Percentiles rank a stretch among this genome's conserved stretches.
Evolutionary conservation across 1,140 invertebrate genomes (phyloP).

Genomic region (Alviniconcha marisindica): DNA sequence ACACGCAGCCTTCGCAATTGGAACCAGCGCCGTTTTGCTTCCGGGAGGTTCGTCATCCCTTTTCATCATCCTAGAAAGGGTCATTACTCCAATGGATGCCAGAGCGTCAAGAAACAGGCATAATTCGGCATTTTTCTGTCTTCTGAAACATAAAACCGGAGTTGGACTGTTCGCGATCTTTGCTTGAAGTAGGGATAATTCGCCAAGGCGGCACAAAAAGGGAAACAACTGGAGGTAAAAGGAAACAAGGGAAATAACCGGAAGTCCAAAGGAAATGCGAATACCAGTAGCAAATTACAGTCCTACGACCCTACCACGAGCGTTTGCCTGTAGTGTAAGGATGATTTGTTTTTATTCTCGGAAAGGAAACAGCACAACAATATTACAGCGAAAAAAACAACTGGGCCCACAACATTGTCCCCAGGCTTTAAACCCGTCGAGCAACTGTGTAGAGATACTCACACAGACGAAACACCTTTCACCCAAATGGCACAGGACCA

Average conservation of each 20-base stretch:
- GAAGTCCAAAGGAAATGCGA: too few relatives aligned
- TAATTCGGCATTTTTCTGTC: background rate
- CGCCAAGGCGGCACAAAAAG: background rate
- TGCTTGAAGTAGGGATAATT: background rate
- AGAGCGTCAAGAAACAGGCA: background rate
- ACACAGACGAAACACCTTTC: too few relatives aligned
- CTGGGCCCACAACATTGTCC: too few relatives aligned
- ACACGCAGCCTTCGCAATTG: background rate
- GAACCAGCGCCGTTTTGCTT: background rate
- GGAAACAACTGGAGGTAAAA: background rate
- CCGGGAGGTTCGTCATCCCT: background rate
- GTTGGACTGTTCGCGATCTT: background rate
- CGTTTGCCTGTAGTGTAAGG: too few relatives aligned
- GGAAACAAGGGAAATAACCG: slow-evolving; percentile 12
- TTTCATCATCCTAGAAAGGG: background rate
- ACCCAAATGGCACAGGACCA: too few relatives aligned
- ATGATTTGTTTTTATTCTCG: too few relatives aligned
- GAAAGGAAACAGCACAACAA: too few relatives aligned
- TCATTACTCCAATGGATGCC: background rate
- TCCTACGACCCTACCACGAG: too few relatives aligned
- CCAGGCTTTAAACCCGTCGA: too few relatives aligned
- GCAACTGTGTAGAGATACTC: too few relatives aligned
- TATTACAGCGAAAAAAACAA: too few relatives aligned
- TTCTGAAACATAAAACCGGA: slow-evolving; percentile 7
- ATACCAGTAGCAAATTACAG: too few relatives aligned